These are phyloP conservation scores for Matsumyia berberina DNA, from an alignment of 2,888 invertebrate species.

Conservation along the genomic window DNA sequence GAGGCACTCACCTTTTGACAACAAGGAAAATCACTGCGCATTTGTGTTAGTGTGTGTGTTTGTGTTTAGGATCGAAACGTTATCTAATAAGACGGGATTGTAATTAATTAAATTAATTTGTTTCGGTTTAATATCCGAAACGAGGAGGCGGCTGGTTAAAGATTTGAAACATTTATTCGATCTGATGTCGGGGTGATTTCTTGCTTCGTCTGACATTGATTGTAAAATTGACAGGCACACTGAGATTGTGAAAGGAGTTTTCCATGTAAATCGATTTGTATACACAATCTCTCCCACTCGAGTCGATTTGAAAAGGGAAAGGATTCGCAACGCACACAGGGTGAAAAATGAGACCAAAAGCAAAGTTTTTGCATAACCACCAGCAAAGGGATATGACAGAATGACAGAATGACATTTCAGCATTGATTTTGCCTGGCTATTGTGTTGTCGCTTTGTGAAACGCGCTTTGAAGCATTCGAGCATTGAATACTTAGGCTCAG, in stretches of 20 bases:
- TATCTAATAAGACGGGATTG: slow-evolving; percentile 84
- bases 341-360: slow-evolving; percentile 28
- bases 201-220: slow-evolving; percentile 32
- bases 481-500: slow-evolving; percentile 6
- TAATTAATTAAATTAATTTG: slow-evolving; percentile 85
- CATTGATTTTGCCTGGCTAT: slow-evolving; percentile 68
- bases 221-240: slow-evolving; percentile 40
- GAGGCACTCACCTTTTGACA: slow-evolving; percentile 34
- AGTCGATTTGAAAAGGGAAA: slow-evolving; percentile 26
- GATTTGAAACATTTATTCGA: slow-evolving; percentile 22
- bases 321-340: slow-evolving; percentile 37
- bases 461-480: slow-evolving; percentile 69
- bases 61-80: slow-evolving; percentile 29
- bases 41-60: too few relatives aligned
- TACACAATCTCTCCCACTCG: neutral
- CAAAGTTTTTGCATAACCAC: slow-evolving; percentile 54
- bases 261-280: slow-evolving; percentile 5
- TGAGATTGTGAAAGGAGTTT: neutral
- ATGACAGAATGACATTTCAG: slow-evolving; percentile 74
- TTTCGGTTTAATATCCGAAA: slow-evolving; percentile 80
- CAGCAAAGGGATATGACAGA: slow-evolving; percentile 71
- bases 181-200: slow-evolving; percentile 9
- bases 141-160: slow-evolving; percentile 9
- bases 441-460: slow-evolving; percentile 23
- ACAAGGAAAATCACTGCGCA: slow-evolving; percentile 53